phyloP scores from a whole-genome alignment of 2,888 invertebrate species.

The Caenorhabditis sinica region DNA sequence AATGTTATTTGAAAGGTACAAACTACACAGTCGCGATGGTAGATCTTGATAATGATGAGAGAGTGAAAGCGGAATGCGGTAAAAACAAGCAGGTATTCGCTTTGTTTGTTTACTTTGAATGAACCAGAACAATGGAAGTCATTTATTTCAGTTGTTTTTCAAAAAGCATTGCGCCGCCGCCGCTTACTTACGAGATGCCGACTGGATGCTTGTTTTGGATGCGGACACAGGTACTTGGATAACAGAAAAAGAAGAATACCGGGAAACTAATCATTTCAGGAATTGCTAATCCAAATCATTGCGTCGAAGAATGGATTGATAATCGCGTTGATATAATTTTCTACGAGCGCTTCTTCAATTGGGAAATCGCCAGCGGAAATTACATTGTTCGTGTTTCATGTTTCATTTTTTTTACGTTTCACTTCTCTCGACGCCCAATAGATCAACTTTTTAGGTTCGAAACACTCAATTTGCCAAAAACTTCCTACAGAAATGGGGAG shows the following conservation, averaged over 20 bases:
- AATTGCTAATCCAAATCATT: constrained; percentile 83
- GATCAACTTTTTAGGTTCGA: constrained; percentile 64
- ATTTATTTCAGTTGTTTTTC: constrained; percentile 79
- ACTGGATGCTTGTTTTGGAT: constrained; percentile 83
- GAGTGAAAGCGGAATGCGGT: constrained; percentile 73
- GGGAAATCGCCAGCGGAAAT: constrained; percentile 83
- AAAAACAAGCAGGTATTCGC: constrained; percentile 72
- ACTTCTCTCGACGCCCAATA: neutral
- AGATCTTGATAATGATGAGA: constrained; percentile 78
- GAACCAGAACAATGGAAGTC: constrained; percentile 14
- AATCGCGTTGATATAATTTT: constrained; percentile 81
- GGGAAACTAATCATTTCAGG: constrained; percentile 62
- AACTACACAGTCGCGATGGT: constrained; percentile 79
- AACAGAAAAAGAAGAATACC: neutral
- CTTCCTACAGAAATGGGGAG: constrained; percentile 75
- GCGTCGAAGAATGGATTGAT: constrained; percentile 83
- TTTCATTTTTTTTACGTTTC: neutral
- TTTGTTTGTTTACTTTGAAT: constrained; percentile 33
- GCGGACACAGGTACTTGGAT: constrained; percentile 77
- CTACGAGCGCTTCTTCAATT: constrained; percentile 83
- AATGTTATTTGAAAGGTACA: constrained; percentile 80
- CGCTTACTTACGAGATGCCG: constrained; percentile 80
- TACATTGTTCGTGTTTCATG: constrained; percentile 79
- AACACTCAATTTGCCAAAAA: constrained; percentile 71
- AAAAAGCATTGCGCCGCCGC: constrained; percentile 83